Percentiles rank a stretch among this genome's conserved stretches.
phyloP scores from a whole-genome alignment of 2,888 invertebrate genomes.

The Melanostoma mellinum region DNA sequence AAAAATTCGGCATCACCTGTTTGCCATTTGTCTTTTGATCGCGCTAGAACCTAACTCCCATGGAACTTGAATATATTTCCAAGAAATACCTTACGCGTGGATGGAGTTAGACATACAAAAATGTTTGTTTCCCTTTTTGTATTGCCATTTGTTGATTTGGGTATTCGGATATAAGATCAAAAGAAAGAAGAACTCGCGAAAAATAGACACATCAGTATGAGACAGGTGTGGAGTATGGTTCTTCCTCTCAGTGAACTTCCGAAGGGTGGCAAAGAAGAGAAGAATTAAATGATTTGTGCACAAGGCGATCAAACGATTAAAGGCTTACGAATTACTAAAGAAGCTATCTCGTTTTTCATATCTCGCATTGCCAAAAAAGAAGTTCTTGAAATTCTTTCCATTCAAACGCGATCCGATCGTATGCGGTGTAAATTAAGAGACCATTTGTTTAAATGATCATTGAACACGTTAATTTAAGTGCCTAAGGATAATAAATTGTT shows the following conservation, averaged over 20 bases:
- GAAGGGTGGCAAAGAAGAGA: constrained; percentile 24
- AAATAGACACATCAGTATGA: constrained; percentile 48
- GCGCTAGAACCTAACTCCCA: constrained; percentile 64
- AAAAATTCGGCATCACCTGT: constrained; percentile 59
- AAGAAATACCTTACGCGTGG: constrained; percentile 5
- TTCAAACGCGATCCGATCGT: constrained; percentile 7
- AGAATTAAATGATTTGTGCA: constrained; percentile 69
- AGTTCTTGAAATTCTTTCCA: constrained; percentile 52
- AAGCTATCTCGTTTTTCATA: constrained; percentile 1
- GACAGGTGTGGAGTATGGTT: constrained; percentile 68
- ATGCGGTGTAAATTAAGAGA: constrained; percentile 64
- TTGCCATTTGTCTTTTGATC: constrained; percentile 72
- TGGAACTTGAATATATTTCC: constrained; percentile 50
- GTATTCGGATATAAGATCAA: constrained; percentile 50
- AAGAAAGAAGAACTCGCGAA: constrained; percentile 42
- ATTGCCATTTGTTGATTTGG: constrained; percentile 32
- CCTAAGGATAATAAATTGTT: constrained; percentile 64
- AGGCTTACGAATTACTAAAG: constrained; percentile 12
- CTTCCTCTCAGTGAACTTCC: constrained; percentile 7
- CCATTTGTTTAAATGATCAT: constrained; percentile 68
- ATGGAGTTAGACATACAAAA: constrained; percentile 33
- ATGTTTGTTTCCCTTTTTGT: constrained; percentile 19
- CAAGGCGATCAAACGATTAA: constrained; percentile 60
- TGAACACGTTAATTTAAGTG: constrained; percentile 66
- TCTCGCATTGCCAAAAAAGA: constrained; percentile 1